Evolutionary conservation across 2,888 invertebrate species (phyloP).

Genomic region (Hypsopygia costalis): DNA sequence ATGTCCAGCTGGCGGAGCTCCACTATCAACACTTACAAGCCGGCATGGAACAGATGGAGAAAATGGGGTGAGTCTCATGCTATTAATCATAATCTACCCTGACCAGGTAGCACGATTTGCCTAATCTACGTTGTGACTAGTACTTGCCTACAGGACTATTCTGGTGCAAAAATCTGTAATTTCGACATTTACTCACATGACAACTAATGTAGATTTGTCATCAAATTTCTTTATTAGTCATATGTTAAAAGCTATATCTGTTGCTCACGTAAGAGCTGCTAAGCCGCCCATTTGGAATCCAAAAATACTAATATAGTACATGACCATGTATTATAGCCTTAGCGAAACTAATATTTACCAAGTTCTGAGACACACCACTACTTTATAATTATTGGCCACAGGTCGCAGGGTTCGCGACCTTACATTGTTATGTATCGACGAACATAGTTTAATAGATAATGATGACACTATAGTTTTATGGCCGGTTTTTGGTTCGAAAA

Average conservation of each 20-base stretch:
- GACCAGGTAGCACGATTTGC: constrained; percentile 15
- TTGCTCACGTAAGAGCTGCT: constrained; percentile 8
- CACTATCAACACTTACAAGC: neutral
- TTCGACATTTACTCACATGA: constrained; percentile 16
- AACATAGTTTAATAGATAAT: too few species aligned
- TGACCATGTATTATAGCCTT: neutral
- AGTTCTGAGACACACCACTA: neutral
- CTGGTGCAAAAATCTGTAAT: constrained; percentile 23
- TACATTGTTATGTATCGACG: too few species aligned
- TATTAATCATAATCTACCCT: neutral
- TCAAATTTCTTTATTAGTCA: constrained; percentile 7
- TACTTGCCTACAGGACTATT: constrained; percentile 20
- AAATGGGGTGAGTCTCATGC: neutral
- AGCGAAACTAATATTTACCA: neutral
- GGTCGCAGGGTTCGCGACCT: too few species aligned
- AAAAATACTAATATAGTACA: neutral
- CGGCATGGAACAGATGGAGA: neutral
- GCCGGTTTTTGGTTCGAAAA: too few species aligned
- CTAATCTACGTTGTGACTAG: constrained; percentile 11
- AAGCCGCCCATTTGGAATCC: constrained; percentile 3
- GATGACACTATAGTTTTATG: too few species aligned
- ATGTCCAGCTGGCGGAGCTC: neutral
- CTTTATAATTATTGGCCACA: neutral
- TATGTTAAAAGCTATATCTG: constrained; percentile 14
- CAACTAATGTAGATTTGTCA: constrained; percentile 12